Percentiles rank a stretch among this genome's conserved stretches.
Evolutionary conservation across 2,113 vertebrate genomes (phyloP).

Genomic region (Sinocyclocheilus rhinocerous): DNA sequence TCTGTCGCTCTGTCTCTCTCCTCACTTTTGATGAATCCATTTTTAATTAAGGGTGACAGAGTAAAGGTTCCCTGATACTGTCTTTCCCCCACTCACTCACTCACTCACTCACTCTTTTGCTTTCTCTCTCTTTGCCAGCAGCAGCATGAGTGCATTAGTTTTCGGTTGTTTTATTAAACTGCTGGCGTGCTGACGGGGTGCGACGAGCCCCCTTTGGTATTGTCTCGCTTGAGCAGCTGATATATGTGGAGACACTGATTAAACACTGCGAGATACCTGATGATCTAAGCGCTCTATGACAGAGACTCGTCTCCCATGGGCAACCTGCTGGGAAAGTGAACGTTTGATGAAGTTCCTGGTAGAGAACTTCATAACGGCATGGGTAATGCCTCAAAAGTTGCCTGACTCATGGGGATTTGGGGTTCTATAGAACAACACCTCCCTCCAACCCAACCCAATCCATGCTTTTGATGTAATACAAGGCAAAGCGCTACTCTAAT

Average conservation of each 20-base stretch:
- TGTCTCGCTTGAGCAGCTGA: not conserved
- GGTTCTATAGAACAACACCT: constrained; percentile 22
- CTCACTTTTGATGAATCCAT: constrained; percentile 51
- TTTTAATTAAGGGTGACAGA: constrained; percentile 56
- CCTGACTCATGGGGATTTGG: constrained; percentile 16
- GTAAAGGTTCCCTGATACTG: constrained; percentile 42
- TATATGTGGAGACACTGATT: constrained; percentile 21
- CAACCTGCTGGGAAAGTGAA: constrained; percentile 33
- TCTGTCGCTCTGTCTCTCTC: constrained; percentile 31
- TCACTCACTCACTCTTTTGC: too few relatives aligned
- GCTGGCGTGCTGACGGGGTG: not conserved
- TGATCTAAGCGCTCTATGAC: constrained; percentile 24
- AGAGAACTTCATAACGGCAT: not conserved
- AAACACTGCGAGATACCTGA: constrained; percentile 28
- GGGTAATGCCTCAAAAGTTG: constrained; percentile 23
- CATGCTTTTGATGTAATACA: not conserved
- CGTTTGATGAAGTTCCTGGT: constrained; percentile 33
- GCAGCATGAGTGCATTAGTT: too few relatives aligned
- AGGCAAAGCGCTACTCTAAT: not conserved
- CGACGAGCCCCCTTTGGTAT: not conserved
- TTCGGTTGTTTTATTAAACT: constrained; percentile 9
- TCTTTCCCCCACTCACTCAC: not conserved
- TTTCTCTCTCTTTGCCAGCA: too few relatives aligned
- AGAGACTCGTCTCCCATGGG: constrained; percentile 18
- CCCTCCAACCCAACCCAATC: not conserved